These are phyloP conservation scores for fruit fly (Drosophila melanogaster) DNA, from an alignment of 1,140 invertebrate species.

Conservation along the genomic window Release_6_plus_ISO1_MT NC_004354.4:20021501-20022000, in stretches of 20 bases:
- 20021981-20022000: background rate
- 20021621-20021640: background rate
- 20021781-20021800: background rate
- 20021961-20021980: background rate
- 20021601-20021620: background rate
- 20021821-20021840: background rate
- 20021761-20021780: background rate
- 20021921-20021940: too few species aligned
- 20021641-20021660: constrained; percentile 8
- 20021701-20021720: background rate
- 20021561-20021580: background rate
- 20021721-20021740: background rate
- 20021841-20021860: background rate
- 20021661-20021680: constrained; percentile 7
- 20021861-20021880: too few species aligned
- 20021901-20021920: too few species aligned
- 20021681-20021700: background rate
- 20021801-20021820: background rate
- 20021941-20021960: background rate
- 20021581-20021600: background rate
- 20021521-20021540: background rate
- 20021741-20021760: background rate
- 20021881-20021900: too few species aligned
- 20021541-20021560: background rate
- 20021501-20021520: background rate